Evolutionary conservation across 2,888 invertebrate genomes (phyloP).

Genomic region (Pyrrhia umbra): DNA sequence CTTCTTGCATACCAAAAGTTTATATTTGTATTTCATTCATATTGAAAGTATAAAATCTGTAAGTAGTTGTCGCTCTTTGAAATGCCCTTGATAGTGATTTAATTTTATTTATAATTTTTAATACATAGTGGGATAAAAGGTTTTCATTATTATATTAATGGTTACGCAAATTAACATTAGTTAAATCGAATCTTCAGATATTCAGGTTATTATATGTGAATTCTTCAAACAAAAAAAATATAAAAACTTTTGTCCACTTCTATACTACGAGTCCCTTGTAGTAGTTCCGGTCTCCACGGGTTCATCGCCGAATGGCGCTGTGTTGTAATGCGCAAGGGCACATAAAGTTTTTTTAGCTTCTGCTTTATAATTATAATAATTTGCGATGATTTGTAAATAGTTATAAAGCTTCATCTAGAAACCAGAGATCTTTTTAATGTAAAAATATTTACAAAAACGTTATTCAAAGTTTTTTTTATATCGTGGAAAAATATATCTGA

Average conservation of each 20-base stretch:
- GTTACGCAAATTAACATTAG: background rate
- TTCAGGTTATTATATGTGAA: too few relatives aligned
- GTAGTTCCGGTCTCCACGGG: constrained; percentile 45
- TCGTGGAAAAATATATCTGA: too few relatives aligned
- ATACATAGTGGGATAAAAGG: background rate
- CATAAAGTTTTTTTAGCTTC: constrained; percentile 12
- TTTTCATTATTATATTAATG: background rate
- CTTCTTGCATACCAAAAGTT: background rate
- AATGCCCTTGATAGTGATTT: constrained; percentile 3
- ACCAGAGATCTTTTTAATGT: too few relatives aligned
- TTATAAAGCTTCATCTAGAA: too few relatives aligned
- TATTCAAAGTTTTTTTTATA: background rate
- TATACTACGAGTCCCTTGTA: constrained; percentile 41
- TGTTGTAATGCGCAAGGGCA: constrained; percentile 16
- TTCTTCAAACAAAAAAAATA: too few relatives aligned
- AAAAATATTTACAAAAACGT: too few relatives aligned
- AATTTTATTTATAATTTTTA: background rate
- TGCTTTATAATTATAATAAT: background rate
- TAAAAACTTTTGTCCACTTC: constrained; percentile 39
- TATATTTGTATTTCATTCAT: constrained; percentile 18
- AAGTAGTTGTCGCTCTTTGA: background rate
- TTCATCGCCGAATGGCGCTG: constrained; percentile 23
- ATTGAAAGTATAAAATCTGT: too few relatives aligned
- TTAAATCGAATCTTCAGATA: too few relatives aligned
- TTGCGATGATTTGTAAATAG: background rate